Evolutionary conservation across 2,888 invertebrate species (phyloP), one percentile per base, ranked within the genome.

Genomic region (Spisula subtruncata): DNA sequence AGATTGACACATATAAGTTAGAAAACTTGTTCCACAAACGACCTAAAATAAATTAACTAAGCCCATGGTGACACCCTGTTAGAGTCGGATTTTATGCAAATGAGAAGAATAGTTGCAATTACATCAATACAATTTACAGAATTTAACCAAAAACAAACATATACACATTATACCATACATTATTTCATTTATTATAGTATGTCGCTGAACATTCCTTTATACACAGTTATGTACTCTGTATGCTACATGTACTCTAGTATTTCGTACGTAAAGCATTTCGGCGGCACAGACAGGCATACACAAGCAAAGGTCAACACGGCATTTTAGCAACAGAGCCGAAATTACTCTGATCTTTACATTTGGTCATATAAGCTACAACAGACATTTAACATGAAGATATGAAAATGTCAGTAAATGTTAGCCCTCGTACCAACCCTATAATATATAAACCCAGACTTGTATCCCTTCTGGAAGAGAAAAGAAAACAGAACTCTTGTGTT

Each of bases 281-380:
- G n/a, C 18, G 75, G 75, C 16, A 18, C 12, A 81, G 16, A 46
- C 48, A 81, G 81, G n/a, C n/a, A n/a, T n/a, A n/a, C n/a, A n/a
- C 41, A 41, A 8, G 48, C 81, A 81, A 94, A 94, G 93, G 94
- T 93, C 94, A 94, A 86, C 16, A 75, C 93, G 93, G 87, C 93
- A 94, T 94, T 94, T 94, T 89, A 75, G 66, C 41, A 90, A 86
- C 71, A 80, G 66, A 35, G 29, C 66, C 54, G 75, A 83, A 91
- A 90, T 91, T 88, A 85, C 75, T 71, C 32, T 88, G 90, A 89
- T 89, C 90, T 90, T 91, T 92, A 81, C 46, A 81, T 86, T 80
- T 82, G 85, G 86, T 51, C 85, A 71, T 56, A 56, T 88, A 80
- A 83, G 82, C 85, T 82, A 86, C 82, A 54, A 46, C 83, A 91